phyloP scores from a whole-genome alignment of 1,140 invertebrate genomes.

The Ceratitis capitata region DNA sequence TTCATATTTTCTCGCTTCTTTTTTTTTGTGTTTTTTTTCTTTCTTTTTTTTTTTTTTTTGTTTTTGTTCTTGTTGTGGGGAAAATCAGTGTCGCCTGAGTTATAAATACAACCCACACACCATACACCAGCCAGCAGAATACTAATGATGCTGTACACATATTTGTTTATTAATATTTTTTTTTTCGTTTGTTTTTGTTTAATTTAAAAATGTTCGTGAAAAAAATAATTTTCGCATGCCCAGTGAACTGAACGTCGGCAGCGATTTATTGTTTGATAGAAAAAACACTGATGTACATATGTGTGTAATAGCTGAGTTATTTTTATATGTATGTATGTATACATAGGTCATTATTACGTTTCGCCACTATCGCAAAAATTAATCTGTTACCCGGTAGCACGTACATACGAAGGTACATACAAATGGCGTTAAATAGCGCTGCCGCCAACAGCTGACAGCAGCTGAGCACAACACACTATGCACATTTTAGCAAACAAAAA shows the following conservation, averaged over 20 bases:
- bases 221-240: conserved; percentile 7
- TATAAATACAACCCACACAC: conserved; percentile 26
- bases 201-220: neutral
- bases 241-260: neutral
- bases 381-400: neutral
- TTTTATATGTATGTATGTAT: neutral
- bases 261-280: neutral
- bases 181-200: neutral
- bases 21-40: neutral
- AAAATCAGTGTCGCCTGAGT: conserved; percentile 13
- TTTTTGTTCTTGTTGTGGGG: neutral
- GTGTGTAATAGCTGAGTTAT: neutral
- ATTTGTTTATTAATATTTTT: conserved; percentile 5
- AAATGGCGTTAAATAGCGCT: neutral
- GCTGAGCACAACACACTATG: neutral
- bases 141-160: neutral
- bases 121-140: conserved; percentile 11
- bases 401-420: too few relatives aligned
- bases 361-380: conserved; percentile 22
- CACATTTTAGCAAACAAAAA: neutral
- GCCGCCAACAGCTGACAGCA: neutral
- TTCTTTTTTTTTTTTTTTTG: neutral
- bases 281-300: neutral
- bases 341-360: neutral
- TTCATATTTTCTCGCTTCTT: neutral